These are phyloP conservation scores for Thymelicus acteon DNA, from an alignment of 2,888 invertebrate species.

Conservation along the genomic window DNA sequence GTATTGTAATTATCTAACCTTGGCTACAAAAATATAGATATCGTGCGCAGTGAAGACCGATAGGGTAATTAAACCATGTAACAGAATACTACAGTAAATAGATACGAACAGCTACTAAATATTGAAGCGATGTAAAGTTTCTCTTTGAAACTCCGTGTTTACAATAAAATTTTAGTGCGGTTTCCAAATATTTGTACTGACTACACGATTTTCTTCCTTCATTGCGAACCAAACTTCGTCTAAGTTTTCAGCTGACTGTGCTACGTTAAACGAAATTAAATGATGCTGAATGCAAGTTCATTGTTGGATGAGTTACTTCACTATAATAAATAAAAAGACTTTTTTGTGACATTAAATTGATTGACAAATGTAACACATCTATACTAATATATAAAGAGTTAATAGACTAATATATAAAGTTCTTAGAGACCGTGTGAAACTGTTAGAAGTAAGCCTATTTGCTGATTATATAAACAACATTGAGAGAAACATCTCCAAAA, in stretches of 20 bases:
- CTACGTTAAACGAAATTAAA: not conserved
- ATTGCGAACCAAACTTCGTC: slow-evolving; percentile 13
- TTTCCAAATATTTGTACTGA: slow-evolving; percentile 32
- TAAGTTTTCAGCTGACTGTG: slow-evolving; percentile 9
- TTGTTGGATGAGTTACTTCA: not conserved
- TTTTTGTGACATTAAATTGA: not conserved
- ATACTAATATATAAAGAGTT: too few species aligned
- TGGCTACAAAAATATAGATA: too few species aligned
- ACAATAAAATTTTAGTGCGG: slow-evolving; percentile 18
- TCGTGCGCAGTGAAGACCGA: too few species aligned
- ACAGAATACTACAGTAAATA: too few species aligned
- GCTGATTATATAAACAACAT: too few species aligned
- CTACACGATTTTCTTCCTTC: slow-evolving; percentile 15
- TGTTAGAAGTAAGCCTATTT: too few species aligned
- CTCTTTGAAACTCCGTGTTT: slow-evolving; percentile 11
- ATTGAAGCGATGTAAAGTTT: slow-evolving; percentile 10
- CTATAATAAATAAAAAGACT: not conserved
- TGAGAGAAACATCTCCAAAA: too few species aligned
- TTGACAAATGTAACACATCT: too few species aligned
- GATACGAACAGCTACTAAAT: slow-evolving; percentile 11
- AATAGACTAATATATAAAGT: too few species aligned
- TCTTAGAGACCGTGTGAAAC: too few species aligned
- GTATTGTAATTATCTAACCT: too few species aligned
- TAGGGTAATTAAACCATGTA: too few species aligned
- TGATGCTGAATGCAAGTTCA: not conserved